Base-by-base conservation (phyloP, 2,797 vertebrate species). In the Gallirallus australis region DNA sequence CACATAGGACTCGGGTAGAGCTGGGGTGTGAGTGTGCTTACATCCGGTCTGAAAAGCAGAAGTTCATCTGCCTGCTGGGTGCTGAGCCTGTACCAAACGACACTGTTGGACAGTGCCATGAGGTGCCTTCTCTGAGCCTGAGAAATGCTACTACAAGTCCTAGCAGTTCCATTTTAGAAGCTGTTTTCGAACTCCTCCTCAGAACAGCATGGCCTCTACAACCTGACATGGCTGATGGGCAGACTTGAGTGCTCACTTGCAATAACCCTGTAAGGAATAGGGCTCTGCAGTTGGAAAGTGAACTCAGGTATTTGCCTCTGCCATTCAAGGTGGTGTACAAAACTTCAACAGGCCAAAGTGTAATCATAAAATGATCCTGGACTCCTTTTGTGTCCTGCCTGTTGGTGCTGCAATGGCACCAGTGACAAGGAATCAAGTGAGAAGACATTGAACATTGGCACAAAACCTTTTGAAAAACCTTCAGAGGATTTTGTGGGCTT, bases 191-290 rank as follows among this genome's bases (percentile, higher is more conserved):
- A 79, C 54, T 10, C 2, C 1, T 57, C 50, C 45, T 15, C 23
- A 39, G 72, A 69, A 48, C 42, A 73, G 9, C 11, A 7, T 8
- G 24, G 33, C 25, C 6, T 47, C 21, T 79, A 14, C 45, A 23
- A 2, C 27, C 15, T 52, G 59, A 17, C 1, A 0, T 8, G 28
- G 28, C 11, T 81, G 33, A 47, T 7, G 16, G 24, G 42, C 35
- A 72, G 28, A 40, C 2, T 1, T 10, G n/a, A 50, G 35, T 8
- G 9, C 33, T 57, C 23, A 40, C 0, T 15, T 84, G 68, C 64
- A 47, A 19, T 33, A 14, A 84, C 7, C 8, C n/a, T 82, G 21
- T 9, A 60, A 7, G 25, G 18, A 54, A 28, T 2, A 28, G 54
- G 59, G 16, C 5, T 70, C 48, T 63, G 53, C 39, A 86, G 33